These are phyloP conservation scores for Papilio gigon DNA, from an alignment of 2,888 invertebrate genomes.

Conservation along the genomic window DNA sequence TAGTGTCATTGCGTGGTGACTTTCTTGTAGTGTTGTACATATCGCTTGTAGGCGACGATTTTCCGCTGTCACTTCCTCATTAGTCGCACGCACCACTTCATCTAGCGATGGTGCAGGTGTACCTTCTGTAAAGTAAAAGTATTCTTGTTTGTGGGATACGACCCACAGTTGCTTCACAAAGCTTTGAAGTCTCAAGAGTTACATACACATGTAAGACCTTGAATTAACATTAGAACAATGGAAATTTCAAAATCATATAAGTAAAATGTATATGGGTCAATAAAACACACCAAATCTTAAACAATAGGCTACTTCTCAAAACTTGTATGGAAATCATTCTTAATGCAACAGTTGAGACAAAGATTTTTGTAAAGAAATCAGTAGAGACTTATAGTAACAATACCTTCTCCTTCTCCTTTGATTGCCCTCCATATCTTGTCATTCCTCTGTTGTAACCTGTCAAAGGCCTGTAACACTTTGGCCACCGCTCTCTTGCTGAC, in stretches of 20 bases:
- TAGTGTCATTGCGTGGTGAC: slow-evolving; percentile 95
- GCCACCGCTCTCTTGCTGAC: slow-evolving; percentile 98
- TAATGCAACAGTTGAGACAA: too few species aligned
- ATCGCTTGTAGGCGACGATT: slow-evolving; percentile 95
- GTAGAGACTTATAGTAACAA: neutral
- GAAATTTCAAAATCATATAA: too few species aligned
- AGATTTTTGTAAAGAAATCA: too few species aligned
- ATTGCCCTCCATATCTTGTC: slow-evolving; percentile 95
- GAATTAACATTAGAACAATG: too few species aligned
- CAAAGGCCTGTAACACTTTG: slow-evolving; percentile 98
- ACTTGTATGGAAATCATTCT: too few species aligned
- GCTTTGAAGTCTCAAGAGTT: too few species aligned
- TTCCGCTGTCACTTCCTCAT: slow-evolving; percentile 93
- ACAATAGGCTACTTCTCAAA: too few species aligned
- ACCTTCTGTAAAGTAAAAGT: slow-evolving; percentile 63
- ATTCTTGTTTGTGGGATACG: neutral
- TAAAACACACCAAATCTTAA: too few species aligned
- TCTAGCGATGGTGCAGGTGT: slow-evolving; percentile 88
- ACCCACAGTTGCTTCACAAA: neutral
- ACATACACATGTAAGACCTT: too few species aligned
- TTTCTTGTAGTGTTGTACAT: slow-evolving; percentile 95
- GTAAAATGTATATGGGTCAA: too few species aligned
- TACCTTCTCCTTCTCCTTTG: slow-evolving; percentile 89
- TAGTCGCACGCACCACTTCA: slow-evolving; percentile 91
- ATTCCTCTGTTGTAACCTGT: slow-evolving; percentile 96